These are phyloP conservation scores for Sternarchorhynchus goeldii DNA, from an alignment of 2,797 vertebrate genomes.

Conservation along the genomic window DNA sequence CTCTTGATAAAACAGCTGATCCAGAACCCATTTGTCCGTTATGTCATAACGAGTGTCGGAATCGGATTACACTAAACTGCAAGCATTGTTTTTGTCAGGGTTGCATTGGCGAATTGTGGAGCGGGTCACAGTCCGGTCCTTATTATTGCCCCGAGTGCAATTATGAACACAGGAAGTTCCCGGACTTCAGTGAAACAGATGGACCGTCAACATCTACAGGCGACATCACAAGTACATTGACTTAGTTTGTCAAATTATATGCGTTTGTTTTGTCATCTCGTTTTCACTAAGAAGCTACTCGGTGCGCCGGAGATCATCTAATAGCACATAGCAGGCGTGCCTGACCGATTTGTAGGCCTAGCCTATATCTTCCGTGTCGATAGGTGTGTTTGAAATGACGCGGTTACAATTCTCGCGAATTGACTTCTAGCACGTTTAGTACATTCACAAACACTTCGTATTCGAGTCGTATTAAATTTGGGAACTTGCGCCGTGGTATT, in stretches of 20 bases:
- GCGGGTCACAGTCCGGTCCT: slow-evolving; percentile 62
- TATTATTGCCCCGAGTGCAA: slow-evolving; percentile 74
- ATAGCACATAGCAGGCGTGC: background rate
- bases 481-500: too few species aligned
- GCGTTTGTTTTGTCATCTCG: background rate
- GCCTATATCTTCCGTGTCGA: background rate
- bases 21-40: slow-evolving; percentile 60
- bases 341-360: background rate
- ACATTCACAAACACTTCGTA: too few species aligned
- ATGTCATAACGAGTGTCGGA: slow-evolving; percentile 60
- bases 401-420: too few species aligned
- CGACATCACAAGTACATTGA: slow-evolving; percentile 54
- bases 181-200: slow-evolving; percentile 55
- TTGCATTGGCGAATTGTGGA: slow-evolving; percentile 79
- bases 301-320: background rate
- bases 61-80: slow-evolving; percentile 68
- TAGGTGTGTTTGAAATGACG: too few species aligned
- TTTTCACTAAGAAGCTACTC: background rate
- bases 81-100: slow-evolving; percentile 72
- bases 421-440: too few species aligned
- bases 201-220: slow-evolving; percentile 10
- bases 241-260: background rate
- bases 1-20: slow-evolving; percentile 2
- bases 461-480: too few species aligned
- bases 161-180: slow-evolving; percentile 67